Conservation (phyloP, 2,888 invertebrate genomes). For the Miltochrista miniata region DNA sequence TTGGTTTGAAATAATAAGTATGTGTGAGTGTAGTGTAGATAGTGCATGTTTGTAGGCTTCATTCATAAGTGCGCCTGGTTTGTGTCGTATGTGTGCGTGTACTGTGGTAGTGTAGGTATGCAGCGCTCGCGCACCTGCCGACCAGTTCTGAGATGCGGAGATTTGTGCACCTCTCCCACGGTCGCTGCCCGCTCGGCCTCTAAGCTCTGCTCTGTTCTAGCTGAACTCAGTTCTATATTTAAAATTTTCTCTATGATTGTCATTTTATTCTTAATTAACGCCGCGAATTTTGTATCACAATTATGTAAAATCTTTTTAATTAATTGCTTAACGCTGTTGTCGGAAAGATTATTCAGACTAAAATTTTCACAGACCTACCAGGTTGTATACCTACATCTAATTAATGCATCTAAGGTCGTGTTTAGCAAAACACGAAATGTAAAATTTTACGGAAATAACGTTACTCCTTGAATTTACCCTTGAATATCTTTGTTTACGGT, state of each 20-base stretch:
- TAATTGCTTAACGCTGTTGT: slow-evolving; percentile 28
- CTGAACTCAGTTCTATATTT: slow-evolving; percentile 66
- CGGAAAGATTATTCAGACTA: slow-evolving; percentile 5
- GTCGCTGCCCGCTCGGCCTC: slow-evolving; percentile 76
- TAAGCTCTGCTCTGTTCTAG: slow-evolving; percentile 75
- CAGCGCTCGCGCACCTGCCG: slow-evolving; percentile 75
- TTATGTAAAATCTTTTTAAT: slow-evolving; percentile 32
- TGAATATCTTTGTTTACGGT: too few relatives aligned
- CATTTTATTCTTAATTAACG: slow-evolving; percentile 38
- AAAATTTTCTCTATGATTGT: slow-evolving; percentile 56
- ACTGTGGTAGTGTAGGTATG: slow-evolving; percentile 39
- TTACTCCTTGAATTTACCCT: not conserved
- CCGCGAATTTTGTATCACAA: slow-evolving; percentile 35
- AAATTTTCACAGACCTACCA: too few relatives aligned
- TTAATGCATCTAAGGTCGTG: too few relatives aligned
- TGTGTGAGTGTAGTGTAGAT: slow-evolving; percentile 39
- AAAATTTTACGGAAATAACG: not conserved
- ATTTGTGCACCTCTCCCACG: slow-evolving; percentile 83
- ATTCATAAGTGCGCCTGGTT: slow-evolving; percentile 78
- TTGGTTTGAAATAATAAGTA: slow-evolving; percentile 36
- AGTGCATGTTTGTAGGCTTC: slow-evolving; percentile 60
- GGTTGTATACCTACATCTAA: too few relatives aligned
- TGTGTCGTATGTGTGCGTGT: slow-evolving; percentile 38
- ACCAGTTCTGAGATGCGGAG: slow-evolving; percentile 83
- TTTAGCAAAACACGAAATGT: too few relatives aligned